phyloP scores from a whole-genome alignment of 2,888 invertebrate genomes.

The Perizoma flavofasciatum region DNA sequence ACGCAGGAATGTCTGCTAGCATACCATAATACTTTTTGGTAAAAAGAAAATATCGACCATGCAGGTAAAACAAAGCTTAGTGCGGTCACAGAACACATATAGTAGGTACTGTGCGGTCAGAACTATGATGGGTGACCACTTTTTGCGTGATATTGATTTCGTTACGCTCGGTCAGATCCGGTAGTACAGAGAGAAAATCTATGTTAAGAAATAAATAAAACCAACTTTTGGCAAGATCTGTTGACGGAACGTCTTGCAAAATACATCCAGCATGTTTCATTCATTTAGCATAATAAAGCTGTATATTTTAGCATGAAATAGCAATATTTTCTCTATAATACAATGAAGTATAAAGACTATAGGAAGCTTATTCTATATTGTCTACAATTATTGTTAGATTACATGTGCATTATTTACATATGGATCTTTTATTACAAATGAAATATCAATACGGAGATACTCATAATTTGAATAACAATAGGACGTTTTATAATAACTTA shows the following conservation, averaged over 20 bases:
- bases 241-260: constrained; percentile 23
- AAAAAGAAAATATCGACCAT: too few relatives aligned
- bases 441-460: constrained; percentile 9
- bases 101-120: too few relatives aligned
- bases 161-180: neutral
- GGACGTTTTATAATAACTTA: too few relatives aligned
- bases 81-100: too few relatives aligned
- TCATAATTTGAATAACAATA: constrained; percentile 21
- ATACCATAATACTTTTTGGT: constrained; percentile 10
- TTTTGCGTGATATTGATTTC: neutral
- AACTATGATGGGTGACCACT: neutral
- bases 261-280: constrained; percentile 28
- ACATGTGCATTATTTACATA: constrained; percentile 9
- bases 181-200: too few relatives aligned
- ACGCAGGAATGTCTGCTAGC: constrained; percentile 46
- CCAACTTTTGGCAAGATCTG: constrained; percentile 14
- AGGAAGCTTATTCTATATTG: constrained; percentile 12
- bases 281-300: constrained; percentile 24
- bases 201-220: too few relatives aligned
- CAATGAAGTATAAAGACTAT: constrained; percentile 19
- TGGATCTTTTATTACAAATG: constrained; percentile 12
- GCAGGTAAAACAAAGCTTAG: too few relatives aligned
- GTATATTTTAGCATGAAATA: constrained; percentile 21
- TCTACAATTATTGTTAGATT: constrained; percentile 7
- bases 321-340: constrained; percentile 23